phyloP scores from a whole-genome alignment of 2,888 invertebrate species.

The Altica lythri region DNA sequence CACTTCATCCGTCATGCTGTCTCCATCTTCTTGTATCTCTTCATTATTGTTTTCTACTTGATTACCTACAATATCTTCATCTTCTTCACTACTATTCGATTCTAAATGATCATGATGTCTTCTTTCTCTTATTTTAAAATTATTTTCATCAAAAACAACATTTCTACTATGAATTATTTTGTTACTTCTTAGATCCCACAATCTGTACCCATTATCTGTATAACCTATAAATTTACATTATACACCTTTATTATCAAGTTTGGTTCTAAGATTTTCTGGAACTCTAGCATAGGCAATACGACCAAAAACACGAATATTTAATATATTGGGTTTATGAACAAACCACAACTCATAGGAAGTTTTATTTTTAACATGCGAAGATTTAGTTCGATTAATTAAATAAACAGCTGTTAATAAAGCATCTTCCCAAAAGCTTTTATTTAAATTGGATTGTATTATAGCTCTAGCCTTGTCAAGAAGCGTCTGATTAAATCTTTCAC shows the following conservation, averaged over 20 bases:
- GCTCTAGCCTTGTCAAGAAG: not conserved
- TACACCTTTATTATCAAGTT: constrained; percentile 27
- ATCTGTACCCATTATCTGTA: constrained; percentile 16
- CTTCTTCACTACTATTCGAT: not conserved
- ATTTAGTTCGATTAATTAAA: constrained; percentile 28
- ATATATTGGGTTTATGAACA: constrained; percentile 25
- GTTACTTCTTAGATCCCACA: constrained; percentile 14
- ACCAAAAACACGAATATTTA: constrained; percentile 30
- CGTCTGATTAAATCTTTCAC: not conserved
- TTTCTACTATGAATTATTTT: constrained; percentile 13
- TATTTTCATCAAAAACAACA: constrained; percentile 10
- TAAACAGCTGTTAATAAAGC: constrained; percentile 27
- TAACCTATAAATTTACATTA: constrained; percentile 27
- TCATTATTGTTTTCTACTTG: not conserved
- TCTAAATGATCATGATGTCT: not conserved
- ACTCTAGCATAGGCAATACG: constrained; percentile 27
- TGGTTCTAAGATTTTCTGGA: constrained; percentile 24
- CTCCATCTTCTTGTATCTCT: not conserved
- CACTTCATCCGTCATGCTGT: too few species aligned
- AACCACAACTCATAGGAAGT: constrained; percentile 28
- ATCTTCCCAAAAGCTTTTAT: constrained; percentile 16
- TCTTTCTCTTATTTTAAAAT: constrained; percentile 3
- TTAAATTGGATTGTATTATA: not conserved
- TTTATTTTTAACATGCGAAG: constrained; percentile 17
- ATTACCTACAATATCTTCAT: not conserved